Evolutionary conservation across 2,888 invertebrate species (phyloP), one percentile per base, ranked within the genome.

Genomic region (Pilophorus perplexus): DNA sequence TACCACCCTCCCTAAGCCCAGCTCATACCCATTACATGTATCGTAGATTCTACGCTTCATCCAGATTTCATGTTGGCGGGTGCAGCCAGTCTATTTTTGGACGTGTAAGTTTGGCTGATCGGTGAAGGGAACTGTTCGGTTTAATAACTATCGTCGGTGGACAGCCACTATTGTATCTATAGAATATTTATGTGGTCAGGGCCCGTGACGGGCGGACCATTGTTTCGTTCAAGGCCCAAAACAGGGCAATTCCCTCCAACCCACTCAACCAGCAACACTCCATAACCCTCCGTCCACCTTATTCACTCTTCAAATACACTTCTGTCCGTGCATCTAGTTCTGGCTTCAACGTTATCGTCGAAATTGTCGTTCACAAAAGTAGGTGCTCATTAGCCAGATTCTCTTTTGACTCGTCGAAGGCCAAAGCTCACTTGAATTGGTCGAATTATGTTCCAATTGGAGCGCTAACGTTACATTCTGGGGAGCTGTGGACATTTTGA

Each of bases 221-320:
- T 70, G 68, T 73, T 72, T 72, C 70, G 72, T 72, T 72, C 71
- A 72, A 74, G 73, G 74, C 72, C 74, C 73, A 73, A 74, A 67
- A 67, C 67, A 54, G 64, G 67, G 62, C 62, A 40, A 38, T 55
- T 37, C 64, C 68, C 62, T 60, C 55, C 62, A 66, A 59, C 55
- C 67, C 62, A 60, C 59, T 54, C 54, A 57, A 59, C 50, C 60
- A 66, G 60, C 60, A 60, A 60, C 60, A 33, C 60, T 60, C 60
- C 60, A 60, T 54, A 54, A 54, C 54, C 54, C 54, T 54, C 54
- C 37, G 54, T 33, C 54, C 54, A 54, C 54, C 54, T 54, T 54
- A 54, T 54, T 54, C 54, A 54, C 54, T 54, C 54, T 28, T 54
- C 54, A 54, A 54, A 54, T 54, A 54, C 54, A 54, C 54, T 54